Percentiles rank a stretch among this genome's conserved stretches.
phyloP scores from a whole-genome alignment of 2,113 vertebrate genomes.

The Choloepus hoffmanni region DNA sequence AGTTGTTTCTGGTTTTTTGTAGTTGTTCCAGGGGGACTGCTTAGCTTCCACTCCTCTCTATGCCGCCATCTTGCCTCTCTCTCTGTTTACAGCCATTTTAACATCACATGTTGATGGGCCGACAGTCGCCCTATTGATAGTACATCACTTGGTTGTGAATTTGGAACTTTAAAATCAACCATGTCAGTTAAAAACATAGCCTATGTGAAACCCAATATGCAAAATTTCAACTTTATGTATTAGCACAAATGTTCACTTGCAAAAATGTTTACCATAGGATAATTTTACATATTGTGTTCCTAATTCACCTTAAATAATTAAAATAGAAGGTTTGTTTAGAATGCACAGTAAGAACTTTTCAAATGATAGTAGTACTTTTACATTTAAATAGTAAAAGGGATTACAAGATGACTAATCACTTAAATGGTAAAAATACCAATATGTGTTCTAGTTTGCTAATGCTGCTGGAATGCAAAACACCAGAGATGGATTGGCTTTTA shows the following conservation, averaged over 20 bases:
- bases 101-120: not conserved
- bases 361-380: not conserved
- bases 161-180: slow-evolving; percentile 15
- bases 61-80: too few species aligned
- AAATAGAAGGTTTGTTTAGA: slow-evolving; percentile 46
- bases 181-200: not conserved
- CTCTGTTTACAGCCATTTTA: slow-evolving; percentile 13
- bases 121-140: not conserved
- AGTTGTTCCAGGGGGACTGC: too few species aligned
- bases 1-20: too few species aligned
- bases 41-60: too few species aligned
- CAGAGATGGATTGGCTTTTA: too few species aligned
- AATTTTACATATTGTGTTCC: not conserved
- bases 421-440: slow-evolving; percentile 7
- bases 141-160: not conserved
- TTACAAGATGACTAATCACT: slow-evolving; percentile 1
- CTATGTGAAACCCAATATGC: not conserved
- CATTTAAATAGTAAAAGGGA: not conserved
- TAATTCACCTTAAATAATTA: slow-evolving; percentile 50
- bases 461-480: too few species aligned
- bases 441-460: too few species aligned
- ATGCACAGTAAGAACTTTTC: slow-evolving; percentile 19
- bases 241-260: slow-evolving; percentile 18
- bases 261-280: slow-evolving; percentile 2
- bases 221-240: not conserved